These are phyloP conservation scores for Phorcus lineatus DNA, from an alignment of 2,888 invertebrate genomes.

Conservation along the genomic window DNA sequence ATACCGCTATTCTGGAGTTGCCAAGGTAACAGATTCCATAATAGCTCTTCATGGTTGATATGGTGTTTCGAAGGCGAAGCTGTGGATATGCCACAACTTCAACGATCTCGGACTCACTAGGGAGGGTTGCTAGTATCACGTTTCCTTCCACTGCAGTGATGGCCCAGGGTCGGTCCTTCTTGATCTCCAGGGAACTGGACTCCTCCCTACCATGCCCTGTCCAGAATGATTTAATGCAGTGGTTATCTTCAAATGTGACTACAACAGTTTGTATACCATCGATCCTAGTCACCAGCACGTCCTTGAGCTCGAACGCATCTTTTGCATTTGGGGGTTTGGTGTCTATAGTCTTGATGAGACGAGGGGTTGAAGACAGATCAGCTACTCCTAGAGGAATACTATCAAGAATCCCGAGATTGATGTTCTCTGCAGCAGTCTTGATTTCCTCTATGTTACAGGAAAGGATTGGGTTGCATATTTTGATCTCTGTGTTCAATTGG, in stretches of 20 bases:
- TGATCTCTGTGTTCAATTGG: too few relatives aligned
- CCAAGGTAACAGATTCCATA: neutral
- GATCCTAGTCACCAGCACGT: too few relatives aligned
- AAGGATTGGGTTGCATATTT: too few relatives aligned
- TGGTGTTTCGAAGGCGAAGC: neutral
- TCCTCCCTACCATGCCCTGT: neutral
- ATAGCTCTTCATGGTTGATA: neutral
- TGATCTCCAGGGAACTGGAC: neutral
- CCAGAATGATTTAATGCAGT: neutral
- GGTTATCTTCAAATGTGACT: neutral
- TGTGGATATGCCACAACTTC: neutral
- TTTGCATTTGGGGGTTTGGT: too few relatives aligned
- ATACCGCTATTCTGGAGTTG: neutral
- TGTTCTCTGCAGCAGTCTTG: too few relatives aligned
- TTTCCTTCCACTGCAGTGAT: neutral
- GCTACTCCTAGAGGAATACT: too few relatives aligned
- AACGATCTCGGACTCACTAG: neutral
- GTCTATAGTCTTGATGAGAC: too few relatives aligned
- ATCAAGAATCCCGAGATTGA: too few relatives aligned
- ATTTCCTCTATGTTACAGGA: too few relatives aligned
- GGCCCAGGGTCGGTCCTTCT: neutral
- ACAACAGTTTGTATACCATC: neutral
- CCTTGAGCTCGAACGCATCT: too few relatives aligned
- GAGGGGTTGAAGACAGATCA: too few relatives aligned
- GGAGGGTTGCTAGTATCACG: neutral